Evolutionary conservation across 1,140 invertebrate genomes (phyloP).

Genomic region (Trypoxylus dichotomus): DNA sequence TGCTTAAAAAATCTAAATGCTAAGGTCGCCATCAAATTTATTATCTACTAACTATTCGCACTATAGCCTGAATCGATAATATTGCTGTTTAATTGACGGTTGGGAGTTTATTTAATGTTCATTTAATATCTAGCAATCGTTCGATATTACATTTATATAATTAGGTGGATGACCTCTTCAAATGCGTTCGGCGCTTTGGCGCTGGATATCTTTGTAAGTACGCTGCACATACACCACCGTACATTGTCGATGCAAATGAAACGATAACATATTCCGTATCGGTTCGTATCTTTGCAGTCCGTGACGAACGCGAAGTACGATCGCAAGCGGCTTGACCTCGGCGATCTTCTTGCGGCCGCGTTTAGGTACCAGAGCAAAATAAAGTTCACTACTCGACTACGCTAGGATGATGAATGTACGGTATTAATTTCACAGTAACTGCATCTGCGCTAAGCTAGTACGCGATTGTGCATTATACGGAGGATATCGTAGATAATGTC

Average conservation of each 20-base stretch:
- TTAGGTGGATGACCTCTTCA: background rate
- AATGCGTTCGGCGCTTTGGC: background rate
- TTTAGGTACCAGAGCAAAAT: background rate
- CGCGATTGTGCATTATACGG: background rate
- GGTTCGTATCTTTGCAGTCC: background rate
- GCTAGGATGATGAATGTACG: background rate
- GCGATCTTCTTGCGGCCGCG: background rate
- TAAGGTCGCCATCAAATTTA: no score
- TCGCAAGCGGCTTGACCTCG: background rate
- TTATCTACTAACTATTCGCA: no score
- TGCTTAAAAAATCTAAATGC: no score
- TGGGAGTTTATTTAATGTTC: no score
- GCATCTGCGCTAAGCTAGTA: background rate
- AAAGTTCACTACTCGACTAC: background rate
- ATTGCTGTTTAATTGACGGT: no score
- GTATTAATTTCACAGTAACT: background rate
- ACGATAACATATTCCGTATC: slow-evolving; percentile 19
- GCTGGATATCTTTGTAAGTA: background rate
- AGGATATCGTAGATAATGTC: background rate
- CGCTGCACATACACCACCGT: background rate
- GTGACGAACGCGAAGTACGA: background rate
- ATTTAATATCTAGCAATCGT: no score
- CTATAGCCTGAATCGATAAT: no score
- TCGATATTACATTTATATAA: background rate
- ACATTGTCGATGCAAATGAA: slow-evolving; percentile 20